Evolutionary conservation across 2,113 vertebrate species (phyloP), one percentile per base, ranked within the genome.

Genomic region (Dendrocopos noguchii): DNA sequence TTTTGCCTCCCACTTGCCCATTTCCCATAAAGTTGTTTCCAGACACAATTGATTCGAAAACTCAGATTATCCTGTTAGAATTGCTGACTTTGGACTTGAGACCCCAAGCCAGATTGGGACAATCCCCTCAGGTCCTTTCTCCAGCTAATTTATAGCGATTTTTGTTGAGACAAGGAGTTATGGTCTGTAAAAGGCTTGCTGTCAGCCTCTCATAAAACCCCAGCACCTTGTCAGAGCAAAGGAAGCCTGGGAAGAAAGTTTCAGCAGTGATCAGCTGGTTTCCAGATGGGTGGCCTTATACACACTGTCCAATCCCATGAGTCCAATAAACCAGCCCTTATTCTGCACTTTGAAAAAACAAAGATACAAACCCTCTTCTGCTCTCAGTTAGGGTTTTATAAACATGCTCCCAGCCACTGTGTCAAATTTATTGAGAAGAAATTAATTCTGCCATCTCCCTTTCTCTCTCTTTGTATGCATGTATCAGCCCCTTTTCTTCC

Each of bases 141-240:
- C 72, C 79, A 34, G 87, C 73, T 98, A 97, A 98, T 98, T 98
- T 98, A 98, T 98, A 93, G 97, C 96, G 94, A 96, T 97, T 97
- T 97, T 96, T 95, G 83, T 96, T 96, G 97, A 98, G 97, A 98
- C 97, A 97, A 97, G 95, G 97, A 98, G 97, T 98, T 98, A 98
- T 34, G 90, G 97, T 94, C 97, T 98, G 97, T 97, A 98, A 98
- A 98, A 95, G 98, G 96, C 97, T 98, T 98, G 97, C 97, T 97
- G 98, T 98, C 96, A 84, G 97, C 95, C 95, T 96, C 97, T 95
- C 95, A 97, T 98, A 97, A 98, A 95, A 98, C 97, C 95, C 94
- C 91, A 96, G 97, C 94, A 97, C 97, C 96, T 96, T 96, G 96
- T 96, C 97, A 97, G 93, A 93, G 91, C 61, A 95, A 76, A 81